Evolutionary conservation across 2,797 vertebrate genomes (phyloP).

Genomic region (Oreonectes daqikongensis): DNA sequence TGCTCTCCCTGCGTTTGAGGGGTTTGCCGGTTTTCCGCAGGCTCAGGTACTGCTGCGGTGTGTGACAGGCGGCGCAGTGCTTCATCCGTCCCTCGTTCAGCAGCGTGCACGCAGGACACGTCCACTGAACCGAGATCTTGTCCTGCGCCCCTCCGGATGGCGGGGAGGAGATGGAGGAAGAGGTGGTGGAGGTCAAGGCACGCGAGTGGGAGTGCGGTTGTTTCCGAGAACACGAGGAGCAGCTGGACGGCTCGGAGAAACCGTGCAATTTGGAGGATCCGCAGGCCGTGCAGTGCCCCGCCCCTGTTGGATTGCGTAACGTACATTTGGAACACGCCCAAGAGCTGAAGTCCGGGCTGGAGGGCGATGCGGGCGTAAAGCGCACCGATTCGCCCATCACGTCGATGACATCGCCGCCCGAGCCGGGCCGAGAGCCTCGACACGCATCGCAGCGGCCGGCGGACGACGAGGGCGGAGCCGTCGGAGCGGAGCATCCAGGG

Average conservation of each 20-base stretch:
- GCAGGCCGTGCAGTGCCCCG: slow-evolving; percentile 86
- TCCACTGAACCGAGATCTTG: slow-evolving; percentile 80
- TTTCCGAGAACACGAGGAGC: slow-evolving; percentile 59
- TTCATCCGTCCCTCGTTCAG: slow-evolving; percentile 86
- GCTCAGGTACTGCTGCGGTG: slow-evolving; percentile 86
- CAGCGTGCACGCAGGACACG: slow-evolving; percentile 93
- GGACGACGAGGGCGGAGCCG: slow-evolving; percentile 66
- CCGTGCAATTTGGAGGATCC: slow-evolving; percentile 93
- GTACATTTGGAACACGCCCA: slow-evolving; percentile 97
- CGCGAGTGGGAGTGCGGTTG: slow-evolving; percentile 73
- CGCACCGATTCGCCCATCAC: slow-evolving; percentile 88
- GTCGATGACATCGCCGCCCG: slow-evolving; percentile 83
- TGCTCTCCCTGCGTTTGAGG: slow-evolving; percentile 90
- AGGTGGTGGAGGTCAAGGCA: slow-evolving; percentile 67
- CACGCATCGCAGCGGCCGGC: slow-evolving; percentile 78
- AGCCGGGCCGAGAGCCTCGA: slow-evolving; percentile 66
- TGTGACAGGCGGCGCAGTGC: slow-evolving; percentile 93
- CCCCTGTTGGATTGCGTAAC: slow-evolving; percentile 85
- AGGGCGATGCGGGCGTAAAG: slow-evolving; percentile 91
- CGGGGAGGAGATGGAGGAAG: slow-evolving; percentile 60
- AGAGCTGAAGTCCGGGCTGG: slow-evolving; percentile 93
- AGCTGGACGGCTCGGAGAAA: slow-evolving; percentile 86
- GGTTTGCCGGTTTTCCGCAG: slow-evolving; percentile 82
- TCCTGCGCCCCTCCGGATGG: slow-evolving; percentile 69
- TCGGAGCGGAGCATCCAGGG: slow-evolving; percentile 76